Evolutionary conservation across 2,888 invertebrate genomes (phyloP), one percentile per base, ranked within the genome.

Genomic region (Epirrhoe tristata): DNA sequence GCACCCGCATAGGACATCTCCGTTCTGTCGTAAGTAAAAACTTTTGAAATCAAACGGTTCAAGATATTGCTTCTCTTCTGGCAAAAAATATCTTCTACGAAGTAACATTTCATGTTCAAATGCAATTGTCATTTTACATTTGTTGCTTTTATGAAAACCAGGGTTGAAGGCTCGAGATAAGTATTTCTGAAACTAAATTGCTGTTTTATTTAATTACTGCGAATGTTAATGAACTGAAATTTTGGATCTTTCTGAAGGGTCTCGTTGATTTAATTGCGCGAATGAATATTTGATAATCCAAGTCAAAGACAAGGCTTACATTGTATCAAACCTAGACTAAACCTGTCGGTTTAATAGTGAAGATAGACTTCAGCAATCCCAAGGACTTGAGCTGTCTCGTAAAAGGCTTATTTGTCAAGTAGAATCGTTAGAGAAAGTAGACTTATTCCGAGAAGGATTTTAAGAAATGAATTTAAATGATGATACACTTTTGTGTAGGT

Each of bases 141-240:
- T 0, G 16, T 48, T 6, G 31, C 4, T 24, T 12, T 52, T 31
- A 46, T 12, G 8, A 5, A 34, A 39, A 52, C 24, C 12, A 39
- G 16, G 6, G 50, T 58, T 36, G 36, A 51, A 5, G 57, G 58
- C 43, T 57, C 63, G 46, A 57, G 57, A 32, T 39, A 43, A 62
- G 32, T 39, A 43, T 39, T 63, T 34, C 52, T 48, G 32, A 16
- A 58, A 53, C 39, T 59, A 54, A 58, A n/a, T 43, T 24, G 51
- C 31, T 58, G 32, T 62, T 63, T 67, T 54, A 63, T 63, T 63
- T 46, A 63, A 63, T 62, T 58, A 66, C 46, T 50, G 16, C n/a
- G 17, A 58, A 52, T 54, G 31, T 39, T 58, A 58, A 58, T 51
- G 57, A 61, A 52, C 7, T 31, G 43, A 48, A 43, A 16, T 50